These are phyloP conservation scores for Latrodectus hesperus DNA, from an alignment of 2,888 invertebrate species.

Conservation along the genomic window DNA sequence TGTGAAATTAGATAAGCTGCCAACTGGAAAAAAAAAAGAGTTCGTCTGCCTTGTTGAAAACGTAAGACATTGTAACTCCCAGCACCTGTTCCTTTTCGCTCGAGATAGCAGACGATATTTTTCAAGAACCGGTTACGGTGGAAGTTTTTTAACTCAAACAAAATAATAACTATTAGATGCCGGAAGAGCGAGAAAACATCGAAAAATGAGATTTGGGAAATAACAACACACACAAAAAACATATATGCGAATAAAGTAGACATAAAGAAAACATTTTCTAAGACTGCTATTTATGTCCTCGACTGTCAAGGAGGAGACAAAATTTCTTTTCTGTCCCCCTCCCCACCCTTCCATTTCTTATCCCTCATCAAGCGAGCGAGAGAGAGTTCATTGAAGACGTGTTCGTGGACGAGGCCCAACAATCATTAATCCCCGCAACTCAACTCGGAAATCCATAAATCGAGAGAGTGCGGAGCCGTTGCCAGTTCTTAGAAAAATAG, in stretches of 20 bases:
- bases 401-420: constrained; percentile 58
- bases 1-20: too few species aligned
- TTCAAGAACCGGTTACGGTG: constrained; percentile 48
- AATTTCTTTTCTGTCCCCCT: constrained; percentile 9
- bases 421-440: constrained; percentile 49
- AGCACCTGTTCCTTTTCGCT: constrained; percentile 10
- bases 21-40: not conserved
- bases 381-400: constrained; percentile 63
- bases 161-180: constrained; percentile 56
- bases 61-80: not conserved
- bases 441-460: constrained; percentile 29
- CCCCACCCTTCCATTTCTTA: constrained; percentile 11
- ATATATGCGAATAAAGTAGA: constrained; percentile 21
- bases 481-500: constrained; percentile 34
- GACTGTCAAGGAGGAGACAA: constrained; percentile 31
- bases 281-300: constrained; percentile 51
- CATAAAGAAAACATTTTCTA: constrained; percentile 53
- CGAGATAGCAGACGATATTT: constrained; percentile 5
- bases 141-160: constrained; percentile 29
- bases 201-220: not conserved
- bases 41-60: not conserved
- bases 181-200: constrained; percentile 45
- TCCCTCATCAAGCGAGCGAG: constrained; percentile 27
- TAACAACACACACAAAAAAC: constrained; percentile 4
- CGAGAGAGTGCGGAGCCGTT: not conserved